A percentile compares a stretch with the other conserved stretches of the same genome.
These are phyloP conservation scores for Cataglyphis altisquamis DNA, from an alignment of 2,888 invertebrate species.

Conservation along the genomic window DNA sequence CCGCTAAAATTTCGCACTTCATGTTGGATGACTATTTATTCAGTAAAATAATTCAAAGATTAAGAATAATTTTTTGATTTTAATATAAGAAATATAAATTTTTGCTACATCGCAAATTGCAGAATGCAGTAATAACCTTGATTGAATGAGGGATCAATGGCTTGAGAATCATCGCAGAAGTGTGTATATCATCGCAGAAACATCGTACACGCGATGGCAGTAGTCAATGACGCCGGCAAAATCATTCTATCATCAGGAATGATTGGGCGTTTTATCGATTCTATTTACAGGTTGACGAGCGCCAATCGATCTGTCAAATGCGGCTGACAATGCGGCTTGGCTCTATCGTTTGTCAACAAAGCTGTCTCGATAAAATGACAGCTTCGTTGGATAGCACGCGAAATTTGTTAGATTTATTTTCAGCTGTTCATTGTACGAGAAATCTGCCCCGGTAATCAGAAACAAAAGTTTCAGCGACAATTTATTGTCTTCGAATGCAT, in stretches of 20 bases:
- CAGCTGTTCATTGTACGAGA: neutral
- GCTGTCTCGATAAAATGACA: conserved; percentile 59
- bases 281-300: conserved; percentile 67
- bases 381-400: conserved; percentile 59
- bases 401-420: conserved; percentile 38
- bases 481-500: neutral
- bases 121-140: neutral
- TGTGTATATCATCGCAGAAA: conserved; percentile 50
- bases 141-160: conserved; percentile 47
- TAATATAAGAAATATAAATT: neutral
- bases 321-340: conserved; percentile 37
- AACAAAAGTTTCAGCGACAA: neutral
- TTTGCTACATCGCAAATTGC: neutral
- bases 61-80: neutral
- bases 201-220: conserved; percentile 42
- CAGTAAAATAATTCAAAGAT: neutral
- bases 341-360: conserved; percentile 71
- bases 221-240: conserved; percentile 61
- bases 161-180: conserved; percentile 23
- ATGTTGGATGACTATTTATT: neutral
- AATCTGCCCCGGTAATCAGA: neutral
- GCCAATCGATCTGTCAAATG: conserved; percentile 52
- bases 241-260: conserved; percentile 71
- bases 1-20: conserved; percentile 10
- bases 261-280: conserved; percentile 76